These are phyloP conservation scores for Hesperophylax magnus DNA, from an alignment of 1,140 invertebrate species.

Conservation along the genomic window DNA sequence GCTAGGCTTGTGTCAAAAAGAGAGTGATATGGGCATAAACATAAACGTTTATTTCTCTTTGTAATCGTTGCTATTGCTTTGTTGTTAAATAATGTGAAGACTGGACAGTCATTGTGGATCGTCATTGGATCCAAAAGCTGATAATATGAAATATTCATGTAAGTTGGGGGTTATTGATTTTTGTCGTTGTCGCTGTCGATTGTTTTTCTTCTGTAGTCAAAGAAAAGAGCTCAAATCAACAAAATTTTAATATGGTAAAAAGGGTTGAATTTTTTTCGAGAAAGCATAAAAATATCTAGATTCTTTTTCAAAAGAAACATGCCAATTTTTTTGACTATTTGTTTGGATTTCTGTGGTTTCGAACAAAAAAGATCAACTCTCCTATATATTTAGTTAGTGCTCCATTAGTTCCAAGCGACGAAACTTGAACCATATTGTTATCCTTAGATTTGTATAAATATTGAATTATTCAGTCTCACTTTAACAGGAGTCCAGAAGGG, in stretches of 20 bases:
- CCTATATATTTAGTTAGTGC: not conserved
- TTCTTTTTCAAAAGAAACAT: no score
- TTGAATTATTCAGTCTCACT: not conserved
- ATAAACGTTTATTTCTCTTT: not conserved
- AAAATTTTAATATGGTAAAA: no score
- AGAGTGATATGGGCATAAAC: constrained; percentile 35
- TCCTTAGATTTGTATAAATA: constrained; percentile 18
- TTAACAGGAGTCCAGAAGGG: not conserved
- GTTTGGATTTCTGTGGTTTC: not conserved
- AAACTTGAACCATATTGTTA: constrained; percentile 24
- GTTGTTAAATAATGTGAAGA: constrained; percentile 4
- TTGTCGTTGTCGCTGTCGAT: no score
- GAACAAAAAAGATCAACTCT: not conserved
- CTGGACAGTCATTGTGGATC: constrained; percentile 21
- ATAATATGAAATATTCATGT: no score
- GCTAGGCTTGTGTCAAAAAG: constrained; percentile 22
- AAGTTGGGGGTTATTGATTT: no score
- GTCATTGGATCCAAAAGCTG: not conserved
- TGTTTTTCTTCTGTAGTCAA: no score
- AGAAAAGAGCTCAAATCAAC: no score
- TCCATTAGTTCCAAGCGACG: constrained; percentile 4
- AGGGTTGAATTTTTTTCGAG: no score
- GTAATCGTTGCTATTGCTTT: not conserved
- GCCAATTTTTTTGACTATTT: not conserved
- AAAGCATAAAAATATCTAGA: no score